Conservation (phyloP, 2,797 vertebrate genomes). For the Paedocypris micromegethes region DNA sequence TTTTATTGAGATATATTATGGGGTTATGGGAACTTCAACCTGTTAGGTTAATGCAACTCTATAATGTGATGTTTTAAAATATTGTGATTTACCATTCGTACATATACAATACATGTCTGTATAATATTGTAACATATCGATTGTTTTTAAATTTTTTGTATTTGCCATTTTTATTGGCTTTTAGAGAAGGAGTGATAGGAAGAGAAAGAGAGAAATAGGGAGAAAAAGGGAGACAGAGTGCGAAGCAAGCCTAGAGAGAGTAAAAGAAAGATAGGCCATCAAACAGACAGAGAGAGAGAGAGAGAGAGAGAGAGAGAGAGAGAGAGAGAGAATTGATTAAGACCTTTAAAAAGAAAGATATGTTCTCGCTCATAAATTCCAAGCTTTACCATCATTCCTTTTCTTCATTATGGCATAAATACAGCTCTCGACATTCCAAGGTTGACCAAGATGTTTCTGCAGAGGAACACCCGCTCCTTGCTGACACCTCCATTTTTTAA, state of each 20-base stretch:
- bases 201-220: no score
- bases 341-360: slow-evolving; percentile 26
- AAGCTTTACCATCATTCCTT: slow-evolving; percentile 27
- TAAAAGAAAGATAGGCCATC: no score
- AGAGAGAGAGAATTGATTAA: slow-evolving; percentile 2
- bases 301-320: no score
- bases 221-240: no score
- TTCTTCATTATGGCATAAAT: slow-evolving; percentile 35
- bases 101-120: neutral
- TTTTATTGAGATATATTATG: slow-evolving; percentile 17
- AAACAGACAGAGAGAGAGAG: no score
- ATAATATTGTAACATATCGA: neutral
- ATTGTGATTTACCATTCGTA: no score
- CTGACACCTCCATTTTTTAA: slow-evolving; percentile 36
- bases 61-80: no score
- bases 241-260: no score
- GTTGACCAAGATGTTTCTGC: slow-evolving; percentile 27
- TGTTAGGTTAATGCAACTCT: neutral
- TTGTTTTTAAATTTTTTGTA: neutral
- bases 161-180: neutral
- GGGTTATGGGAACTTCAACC: slow-evolving; percentile 8
- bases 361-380: slow-evolving; percentile 25
- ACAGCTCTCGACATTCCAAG: slow-evolving; percentile 3
- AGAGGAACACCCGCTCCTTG: slow-evolving; percentile 12
- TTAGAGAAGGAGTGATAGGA: no score